Evolutionary conservation across 2,113 vertebrate genomes (phyloP).

Genomic region (Pelusios castaneus): DNA sequence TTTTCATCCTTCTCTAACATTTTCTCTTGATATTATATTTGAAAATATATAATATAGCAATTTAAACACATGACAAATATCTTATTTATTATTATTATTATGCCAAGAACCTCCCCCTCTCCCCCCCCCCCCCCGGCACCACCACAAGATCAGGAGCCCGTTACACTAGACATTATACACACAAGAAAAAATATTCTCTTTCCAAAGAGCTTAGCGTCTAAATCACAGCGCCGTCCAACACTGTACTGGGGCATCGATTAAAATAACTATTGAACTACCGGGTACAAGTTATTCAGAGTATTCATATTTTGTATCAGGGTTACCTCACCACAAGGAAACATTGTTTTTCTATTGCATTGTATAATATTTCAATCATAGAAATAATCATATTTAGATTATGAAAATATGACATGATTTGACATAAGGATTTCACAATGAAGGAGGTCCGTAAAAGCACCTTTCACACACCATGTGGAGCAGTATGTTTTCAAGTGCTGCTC

Average conservation of each 20-base stretch:
- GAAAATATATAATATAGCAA: neutral
- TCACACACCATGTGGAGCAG: accelerated
- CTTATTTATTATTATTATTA: neutral
- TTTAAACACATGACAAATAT: neutral
- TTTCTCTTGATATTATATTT: neutral
- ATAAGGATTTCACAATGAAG: neutral
- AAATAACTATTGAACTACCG: neutral
- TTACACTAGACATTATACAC: neutral
- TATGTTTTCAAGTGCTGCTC: neutral
- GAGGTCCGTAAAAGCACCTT: accelerated
- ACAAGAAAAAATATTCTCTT: neutral
- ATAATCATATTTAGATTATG: neutral
- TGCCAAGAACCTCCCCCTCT: neutral
- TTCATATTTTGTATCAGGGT: accelerated
- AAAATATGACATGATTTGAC: accelerated
- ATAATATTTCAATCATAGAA: accelerated
- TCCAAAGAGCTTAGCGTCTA: neutral
- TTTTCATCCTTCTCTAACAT: neutral
- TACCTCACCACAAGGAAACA: accelerated
- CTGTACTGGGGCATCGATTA: neutral
- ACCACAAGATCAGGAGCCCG: neutral
- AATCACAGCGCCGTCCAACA: neutral
- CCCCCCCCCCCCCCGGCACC: no score
- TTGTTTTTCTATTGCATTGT: accelerated
- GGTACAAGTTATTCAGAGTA: accelerated